Evolutionary conservation across 1,140 invertebrate species (phyloP).

Genomic region (Drosophila ironensis): DNA sequence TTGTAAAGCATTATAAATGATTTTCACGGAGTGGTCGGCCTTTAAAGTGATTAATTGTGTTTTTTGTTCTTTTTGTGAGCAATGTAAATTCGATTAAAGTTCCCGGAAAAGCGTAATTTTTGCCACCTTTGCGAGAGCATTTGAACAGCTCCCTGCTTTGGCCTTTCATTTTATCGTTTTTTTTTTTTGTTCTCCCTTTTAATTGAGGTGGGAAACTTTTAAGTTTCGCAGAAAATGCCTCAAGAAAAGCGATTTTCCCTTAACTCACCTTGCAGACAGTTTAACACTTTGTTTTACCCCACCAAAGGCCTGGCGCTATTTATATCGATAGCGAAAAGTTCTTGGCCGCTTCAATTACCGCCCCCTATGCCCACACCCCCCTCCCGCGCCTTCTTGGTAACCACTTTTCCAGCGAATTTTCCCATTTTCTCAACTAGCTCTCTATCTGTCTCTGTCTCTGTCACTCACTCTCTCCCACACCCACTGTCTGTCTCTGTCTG

Average conservation of each 20-base stretch:
- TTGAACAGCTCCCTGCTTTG: neutral
- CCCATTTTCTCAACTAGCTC: neutral
- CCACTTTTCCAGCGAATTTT: neutral
- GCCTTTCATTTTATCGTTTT: constrained; percentile 1
- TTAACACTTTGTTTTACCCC: constrained; percentile 23
- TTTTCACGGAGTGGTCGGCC: neutral
- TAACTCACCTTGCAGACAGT: constrained; percentile 33
- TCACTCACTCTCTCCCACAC: constrained; percentile 2
- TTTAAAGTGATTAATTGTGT: neutral
- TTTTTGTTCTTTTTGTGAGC: no score
- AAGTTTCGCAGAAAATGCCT: neutral
- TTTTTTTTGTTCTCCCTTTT: constrained; percentile 5
- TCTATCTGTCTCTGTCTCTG: neutral
- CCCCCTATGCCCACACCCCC: neutral
- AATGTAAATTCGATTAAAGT: neutral
- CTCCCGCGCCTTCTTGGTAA: no score
- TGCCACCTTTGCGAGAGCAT: constrained; percentile 11
- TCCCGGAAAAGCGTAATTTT: neutral
- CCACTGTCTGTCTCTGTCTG: constrained; percentile 21
- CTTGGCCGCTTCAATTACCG: constrained; percentile 14
- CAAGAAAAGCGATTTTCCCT: neutral
- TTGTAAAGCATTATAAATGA: constrained; percentile 34
- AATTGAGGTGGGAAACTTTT: constrained; percentile 25
- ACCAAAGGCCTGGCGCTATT: constrained; percentile 32
- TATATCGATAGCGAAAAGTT: constrained; percentile 31